A percentile compares a stretch with the other conserved stretches of the same genome.
These are phyloP conservation scores for Bradypus variegatus DNA, from an alignment of 2,797 vertebrate species.

Conservation along the genomic window DNA sequence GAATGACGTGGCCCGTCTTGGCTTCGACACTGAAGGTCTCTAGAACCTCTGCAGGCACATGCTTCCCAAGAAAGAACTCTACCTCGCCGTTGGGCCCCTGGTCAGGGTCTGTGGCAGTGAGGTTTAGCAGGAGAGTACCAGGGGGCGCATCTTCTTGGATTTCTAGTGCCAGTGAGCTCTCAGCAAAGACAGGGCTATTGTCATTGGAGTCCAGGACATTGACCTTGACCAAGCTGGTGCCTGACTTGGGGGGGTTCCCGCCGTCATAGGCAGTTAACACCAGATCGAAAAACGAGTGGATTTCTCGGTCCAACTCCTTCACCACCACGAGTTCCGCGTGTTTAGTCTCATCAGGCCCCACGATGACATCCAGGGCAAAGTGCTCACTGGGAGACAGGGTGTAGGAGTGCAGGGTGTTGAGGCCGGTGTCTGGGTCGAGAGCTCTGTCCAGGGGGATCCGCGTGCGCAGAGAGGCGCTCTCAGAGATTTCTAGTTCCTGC, in stretches of 20 bases:
- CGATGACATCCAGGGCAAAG: conserved; percentile 84
- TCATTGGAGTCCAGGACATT: conserved; percentile 91
- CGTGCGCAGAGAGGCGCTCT: conserved; percentile 82
- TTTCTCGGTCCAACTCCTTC: conserved; percentile 89
- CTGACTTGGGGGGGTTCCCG: conserved; percentile 85
- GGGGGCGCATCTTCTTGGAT: conserved; percentile 81
- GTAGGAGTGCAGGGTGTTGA: conserved; percentile 83
- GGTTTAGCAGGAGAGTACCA: conserved; percentile 82
- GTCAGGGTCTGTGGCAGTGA: conserved; percentile 88
- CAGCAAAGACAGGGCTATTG: conserved; percentile 87
- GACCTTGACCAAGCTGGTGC: conserved; percentile 83
- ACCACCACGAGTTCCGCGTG: conserved; percentile 86
- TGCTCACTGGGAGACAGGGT: conserved; percentile 83
- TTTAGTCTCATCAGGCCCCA: conserved; percentile 78
- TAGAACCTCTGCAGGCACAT: conserved; percentile 78
- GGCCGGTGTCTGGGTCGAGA: conserved; percentile 81
- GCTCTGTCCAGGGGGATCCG: conserved; percentile 88
- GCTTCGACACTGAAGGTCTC: conserved; percentile 80
- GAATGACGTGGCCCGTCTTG: conserved; percentile 77
- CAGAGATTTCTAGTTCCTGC: conserved; percentile 92
- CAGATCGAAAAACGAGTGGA: conserved; percentile 81
- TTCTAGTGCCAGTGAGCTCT: conserved; percentile 79
- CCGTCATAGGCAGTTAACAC: conserved; percentile 85
- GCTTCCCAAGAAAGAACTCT: conserved; percentile 87
- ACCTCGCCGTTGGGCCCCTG: conserved; percentile 91